Conservation (phyloP, 2,888 invertebrate genomes). For the Hydroisotoma schaefferi region DNA sequence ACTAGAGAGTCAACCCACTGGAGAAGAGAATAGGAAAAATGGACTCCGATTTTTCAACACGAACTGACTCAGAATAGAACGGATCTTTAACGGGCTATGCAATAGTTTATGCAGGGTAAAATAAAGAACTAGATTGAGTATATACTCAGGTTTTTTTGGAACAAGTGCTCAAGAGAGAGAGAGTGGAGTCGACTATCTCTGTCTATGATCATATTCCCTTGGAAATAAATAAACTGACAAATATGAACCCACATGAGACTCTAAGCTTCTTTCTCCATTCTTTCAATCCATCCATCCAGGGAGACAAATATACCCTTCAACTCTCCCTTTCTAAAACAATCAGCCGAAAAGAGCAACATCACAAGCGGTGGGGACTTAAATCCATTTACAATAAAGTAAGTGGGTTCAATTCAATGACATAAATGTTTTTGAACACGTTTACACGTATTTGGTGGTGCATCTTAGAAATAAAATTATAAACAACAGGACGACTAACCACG, state of each 20-base stretch:
- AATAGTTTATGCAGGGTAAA: no score
- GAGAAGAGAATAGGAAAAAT: slow-evolving; percentile 45
- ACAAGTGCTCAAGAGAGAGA: background rate
- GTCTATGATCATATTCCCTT: slow-evolving; percentile 34
- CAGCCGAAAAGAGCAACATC: background rate
- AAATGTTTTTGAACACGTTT: no score
- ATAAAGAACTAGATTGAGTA: background rate
- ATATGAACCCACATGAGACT: slow-evolving; percentile 40
- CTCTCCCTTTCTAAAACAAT: background rate
- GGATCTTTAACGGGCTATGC: background rate
- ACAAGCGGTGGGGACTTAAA: no score
- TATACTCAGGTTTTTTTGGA: background rate
- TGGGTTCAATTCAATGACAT: no score
- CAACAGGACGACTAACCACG: no score
- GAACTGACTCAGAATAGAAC: slow-evolving; percentile 17
- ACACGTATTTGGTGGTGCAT: no score
- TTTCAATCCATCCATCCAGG: slow-evolving; percentile 31
- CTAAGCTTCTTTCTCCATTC: slow-evolving; percentile 21
- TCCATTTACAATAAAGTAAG: no score
- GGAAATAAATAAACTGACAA: slow-evolving; percentile 46
- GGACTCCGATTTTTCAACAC: slow-evolving; percentile 47
- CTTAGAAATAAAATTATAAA: no score
- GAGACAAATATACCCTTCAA: slow-evolving; percentile 13
- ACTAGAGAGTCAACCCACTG: slow-evolving; percentile 46
- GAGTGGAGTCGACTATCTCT: background rate